Percentiles rank a stretch among this genome's conserved stretches.
These are phyloP conservation scores for Epicampocera succincta DNA, from an alignment of 2,888 invertebrate genomes.

Conservation along the genomic window DNA sequence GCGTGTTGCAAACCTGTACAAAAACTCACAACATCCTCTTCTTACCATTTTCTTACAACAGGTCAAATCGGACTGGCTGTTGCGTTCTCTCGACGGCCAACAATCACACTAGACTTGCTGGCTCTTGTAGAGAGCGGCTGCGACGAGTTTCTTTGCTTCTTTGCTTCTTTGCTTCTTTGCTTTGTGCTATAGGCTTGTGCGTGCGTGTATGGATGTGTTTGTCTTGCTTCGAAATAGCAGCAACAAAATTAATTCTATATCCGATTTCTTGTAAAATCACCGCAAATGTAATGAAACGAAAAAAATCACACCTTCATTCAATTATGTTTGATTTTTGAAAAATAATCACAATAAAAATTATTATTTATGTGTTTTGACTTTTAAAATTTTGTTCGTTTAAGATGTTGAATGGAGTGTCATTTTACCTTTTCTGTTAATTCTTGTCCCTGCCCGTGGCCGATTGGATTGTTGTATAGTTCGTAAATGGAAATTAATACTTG, in stretches of 20 bases:
- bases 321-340: conserved; percentile 30
- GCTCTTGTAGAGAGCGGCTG: conserved; percentile 52
- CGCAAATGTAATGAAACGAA: conserved; percentile 15
- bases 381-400: conserved; percentile 11
- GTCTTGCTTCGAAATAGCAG: conserved; percentile 12
- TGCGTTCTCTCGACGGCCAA: conserved; percentile 2
- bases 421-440: conserved; percentile 44
- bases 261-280: conserved; percentile 64
- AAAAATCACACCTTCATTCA: conserved; percentile 68
- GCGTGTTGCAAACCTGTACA: neutral
- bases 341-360: conserved; percentile 44
- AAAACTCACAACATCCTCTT: neutral
- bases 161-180: too few species aligned
- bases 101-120: conserved; percentile 60
- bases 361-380: conserved; percentile 56
- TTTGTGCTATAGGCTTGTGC: neutral
- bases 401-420: conserved; percentile 47
- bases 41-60: neutral
- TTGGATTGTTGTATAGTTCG: conserved; percentile 7
- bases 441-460: conserved; percentile 23
- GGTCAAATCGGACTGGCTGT: conserved; percentile 6
- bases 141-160: conserved; percentile 6
- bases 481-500: conserved; percentile 62
- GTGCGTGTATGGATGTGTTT: neutral
- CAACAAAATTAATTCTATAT: conserved; percentile 67